Base-by-base conservation (phyloP, 2,113 vertebrate genomes). In the Cyprinodon brontotheroides region DNA sequence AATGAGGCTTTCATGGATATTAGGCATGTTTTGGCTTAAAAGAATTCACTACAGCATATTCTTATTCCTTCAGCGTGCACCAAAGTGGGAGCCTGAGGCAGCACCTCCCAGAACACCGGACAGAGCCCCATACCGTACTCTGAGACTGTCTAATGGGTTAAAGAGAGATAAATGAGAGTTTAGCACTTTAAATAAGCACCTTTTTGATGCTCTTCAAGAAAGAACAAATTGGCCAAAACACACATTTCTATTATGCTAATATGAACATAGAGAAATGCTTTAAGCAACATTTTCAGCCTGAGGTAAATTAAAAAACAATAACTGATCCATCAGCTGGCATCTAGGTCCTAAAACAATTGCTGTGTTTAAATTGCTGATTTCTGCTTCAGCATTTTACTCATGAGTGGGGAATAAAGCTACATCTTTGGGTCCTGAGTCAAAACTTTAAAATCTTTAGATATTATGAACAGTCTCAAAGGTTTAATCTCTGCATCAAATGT, bases 1-100 rank as follows among this genome's bases (percentile, higher is more conserved):
- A 90, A 79, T 77, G 80, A 85, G 74, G 78, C 76, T 70, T 75
- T 81, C 85, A 73, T 73, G 84, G 82, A 83, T 79, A 77, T 86
- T 83, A 81, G 47, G 29, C 50, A 15, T 75, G 73, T 64, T 79
- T 84, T 67, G 48, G 45, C 48, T 48, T 43, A 61, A 81, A 73
- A 75, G 15, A 79, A 79, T 40, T 29, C 78, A 79, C 61, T 65
- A 68, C 65, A 79, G 83, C 64, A 75, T 69, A 74, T 78, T 88
- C 59, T 70, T 63, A 83, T 82, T 87, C 64, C 72, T 78, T 78
- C 50, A 20, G 60, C 1, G 2, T 61, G 68, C 70, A 82, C 64
- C 64, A 50, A 90, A 75, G 64, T 36, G 3, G 77, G 65, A 82
- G 85, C 82, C 78, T 0, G 69, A 72, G 78, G 82, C 77, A 38